Base-by-base conservation (phyloP, 1,140 invertebrate genomes). In the Formica selysi region DNA sequence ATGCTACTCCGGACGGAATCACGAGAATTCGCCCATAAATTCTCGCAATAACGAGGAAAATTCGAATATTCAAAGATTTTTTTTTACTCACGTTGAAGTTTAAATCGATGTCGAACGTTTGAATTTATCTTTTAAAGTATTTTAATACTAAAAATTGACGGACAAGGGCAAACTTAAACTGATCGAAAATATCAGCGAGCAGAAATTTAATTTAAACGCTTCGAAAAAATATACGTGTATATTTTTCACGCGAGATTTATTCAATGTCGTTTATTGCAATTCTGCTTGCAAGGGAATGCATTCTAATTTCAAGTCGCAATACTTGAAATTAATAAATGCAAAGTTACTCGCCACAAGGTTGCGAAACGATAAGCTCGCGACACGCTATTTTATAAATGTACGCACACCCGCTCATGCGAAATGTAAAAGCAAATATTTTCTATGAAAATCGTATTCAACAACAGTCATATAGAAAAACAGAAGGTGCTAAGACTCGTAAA, bases 241-340 rank as follows among this genome's bases (percentile, higher is more conserved):
- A 62, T 22, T 61, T 61, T 61, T 61, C 7, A 36, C 48, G 22
- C 36, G 36, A 70, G 22, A 70, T 44, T 68, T 22, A 70, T 41
- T 26, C 22, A 41, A 41, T 41, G 36, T 81, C 36, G 22, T 54
- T 71, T 71, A 70, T 81, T 44, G n/a, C 38, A 61, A 32, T 16
- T 36, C 7, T 19, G 22, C 41, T 59, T 10, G 38, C 22, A 7
- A 73, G n/a, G 4, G 16, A 59, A 59, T 16, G 16, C 26, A 68
- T 80, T 71, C 44, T 61, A 32, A 41, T 7, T 54, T 36, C 8
- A 57, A 19, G 78, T 59, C 10, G 54, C 7, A 32, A 38, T 54
- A 44, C 36, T 73, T 61, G 68, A 83, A 73, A 73, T 83, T 83
- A 83, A 83, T 61, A 83, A 83, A 83, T 83, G 38, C 29, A 11